phyloP scores from a whole-genome alignment of 2,797 vertebrate species.

The Pantherophis vulpinus region DNA sequence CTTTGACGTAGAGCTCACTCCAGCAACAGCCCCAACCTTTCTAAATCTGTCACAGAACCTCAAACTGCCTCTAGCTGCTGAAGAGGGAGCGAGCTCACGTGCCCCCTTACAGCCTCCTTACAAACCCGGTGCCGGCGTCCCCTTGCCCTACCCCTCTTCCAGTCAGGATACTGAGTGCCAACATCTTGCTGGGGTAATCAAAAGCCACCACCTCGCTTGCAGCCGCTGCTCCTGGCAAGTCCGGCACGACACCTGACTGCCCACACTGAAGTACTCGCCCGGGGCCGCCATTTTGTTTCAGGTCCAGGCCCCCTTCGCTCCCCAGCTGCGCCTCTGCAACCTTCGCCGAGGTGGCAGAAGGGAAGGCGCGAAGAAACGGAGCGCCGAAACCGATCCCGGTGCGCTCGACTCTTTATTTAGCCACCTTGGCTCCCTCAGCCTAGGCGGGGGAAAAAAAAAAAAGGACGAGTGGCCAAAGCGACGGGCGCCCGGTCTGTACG shows the following conservation, averaged over 20 bases:
- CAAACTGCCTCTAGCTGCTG: not conserved
- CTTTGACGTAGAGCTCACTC: not conserved
- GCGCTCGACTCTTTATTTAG: not conserved
- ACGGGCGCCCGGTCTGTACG: slow-evolving; percentile 13
- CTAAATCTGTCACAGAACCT: not conserved
- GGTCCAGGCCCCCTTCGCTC: slow-evolving; percentile 55
- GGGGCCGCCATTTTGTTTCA: slow-evolving; percentile 98
- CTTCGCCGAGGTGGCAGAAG: slow-evolving; percentile 40
- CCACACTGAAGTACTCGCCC: slow-evolving; percentile 94
- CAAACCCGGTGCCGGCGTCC: not conserved
- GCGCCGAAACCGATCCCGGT: not conserved
- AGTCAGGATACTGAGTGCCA: slow-evolving; percentile 95
- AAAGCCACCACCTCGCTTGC: slow-evolving; percentile 95
- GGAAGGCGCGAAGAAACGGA: not conserved
- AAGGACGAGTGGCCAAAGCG: slow-evolving; percentile 17
- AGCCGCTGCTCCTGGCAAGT: slow-evolving; percentile 95
- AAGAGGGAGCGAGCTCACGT: not conserved
- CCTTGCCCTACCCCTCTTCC: not conserved
- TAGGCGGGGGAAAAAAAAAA: not conserved
- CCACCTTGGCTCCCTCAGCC: slow-evolving; percentile 18
- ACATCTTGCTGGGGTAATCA: slow-evolving; percentile 98
- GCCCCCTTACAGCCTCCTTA: not conserved
- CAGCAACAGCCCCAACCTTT: not conserved
- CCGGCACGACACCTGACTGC: slow-evolving; percentile 96
- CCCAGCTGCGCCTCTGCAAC: slow-evolving; percentile 54